phyloP scores from a whole-genome alignment of 2,888 invertebrate genomes.

The Fragum fragum region DNA sequence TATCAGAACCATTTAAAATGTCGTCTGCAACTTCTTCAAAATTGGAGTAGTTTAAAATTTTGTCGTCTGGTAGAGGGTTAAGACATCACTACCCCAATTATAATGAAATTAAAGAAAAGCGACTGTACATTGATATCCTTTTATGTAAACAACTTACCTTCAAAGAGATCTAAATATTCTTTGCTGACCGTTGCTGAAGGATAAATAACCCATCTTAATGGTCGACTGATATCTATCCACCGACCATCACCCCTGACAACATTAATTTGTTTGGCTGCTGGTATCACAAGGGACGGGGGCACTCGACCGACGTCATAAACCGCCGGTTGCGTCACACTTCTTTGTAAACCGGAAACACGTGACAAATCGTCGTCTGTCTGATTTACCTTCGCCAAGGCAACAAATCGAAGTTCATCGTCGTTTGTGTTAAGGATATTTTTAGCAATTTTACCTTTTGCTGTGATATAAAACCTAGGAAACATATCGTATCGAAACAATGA shows the following conservation, averaged over 20 bases:
- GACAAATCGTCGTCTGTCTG: conserved; percentile 12
- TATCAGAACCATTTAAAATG: too few species aligned
- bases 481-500: conserved; percentile 48
- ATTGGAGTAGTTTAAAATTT: too few species aligned
- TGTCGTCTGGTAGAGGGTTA: too few species aligned
- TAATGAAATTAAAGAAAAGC: too few species aligned
- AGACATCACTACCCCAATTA: too few species aligned
- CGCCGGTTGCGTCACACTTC: conserved; percentile 21
- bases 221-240: background rate
- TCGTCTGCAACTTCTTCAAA: too few species aligned
- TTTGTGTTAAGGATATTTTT: conserved; percentile 41
- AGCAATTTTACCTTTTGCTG: conserved; percentile 21
- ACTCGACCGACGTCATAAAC: conserved; percentile 36
- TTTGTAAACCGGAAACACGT: conserved; percentile 7
- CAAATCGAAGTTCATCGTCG: conserved; percentile 35
- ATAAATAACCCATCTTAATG: conserved; percentile 22
- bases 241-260: background rate
- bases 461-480: conserved; percentile 35
- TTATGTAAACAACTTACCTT: conserved; percentile 12
- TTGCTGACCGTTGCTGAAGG: background rate
- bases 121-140: too few species aligned
- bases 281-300: conserved; percentile 9
- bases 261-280: conserved; percentile 20
- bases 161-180: background rate
- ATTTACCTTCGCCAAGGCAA: conserved; percentile 4